Conservation (phyloP, 2,113 vertebrate genomes). For the Tachuris rubrigastra region DNA sequence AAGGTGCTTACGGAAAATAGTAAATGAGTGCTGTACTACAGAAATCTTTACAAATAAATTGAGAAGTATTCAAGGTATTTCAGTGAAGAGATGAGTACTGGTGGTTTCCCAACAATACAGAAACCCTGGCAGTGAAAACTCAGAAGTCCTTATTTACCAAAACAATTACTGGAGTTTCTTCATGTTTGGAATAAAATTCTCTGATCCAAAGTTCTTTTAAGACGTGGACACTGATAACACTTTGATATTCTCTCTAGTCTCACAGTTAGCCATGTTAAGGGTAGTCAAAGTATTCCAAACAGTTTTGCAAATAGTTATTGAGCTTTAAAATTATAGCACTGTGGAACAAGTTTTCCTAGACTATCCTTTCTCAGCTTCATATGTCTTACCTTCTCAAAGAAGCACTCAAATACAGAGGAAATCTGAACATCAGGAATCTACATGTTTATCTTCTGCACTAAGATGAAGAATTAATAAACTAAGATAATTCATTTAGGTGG, state of each 20-base stretch:
- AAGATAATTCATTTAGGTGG: neutral
- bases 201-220: neutral
- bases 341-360: neutral
- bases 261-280: neutral
- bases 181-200: neutral
- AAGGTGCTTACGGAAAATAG: neutral
- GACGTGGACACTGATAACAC: neutral
- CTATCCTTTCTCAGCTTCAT: neutral
- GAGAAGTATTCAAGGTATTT: neutral
- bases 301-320: neutral
- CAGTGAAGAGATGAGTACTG: neutral
- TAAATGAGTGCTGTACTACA: neutral
- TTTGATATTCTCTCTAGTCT: neutral
- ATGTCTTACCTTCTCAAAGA: neutral
- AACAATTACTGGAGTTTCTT: neutral
- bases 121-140: neutral
- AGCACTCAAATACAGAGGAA: neutral
- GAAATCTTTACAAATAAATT: neutral
- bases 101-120: neutral
- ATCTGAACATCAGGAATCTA: neutral
- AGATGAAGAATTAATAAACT: neutral
- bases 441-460: neutral
- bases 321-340: neutral
- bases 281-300: neutral
- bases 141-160: neutral